Conservation (phyloP, 2,797 vertebrate genomes). For the Hirundo rustica region DNA sequence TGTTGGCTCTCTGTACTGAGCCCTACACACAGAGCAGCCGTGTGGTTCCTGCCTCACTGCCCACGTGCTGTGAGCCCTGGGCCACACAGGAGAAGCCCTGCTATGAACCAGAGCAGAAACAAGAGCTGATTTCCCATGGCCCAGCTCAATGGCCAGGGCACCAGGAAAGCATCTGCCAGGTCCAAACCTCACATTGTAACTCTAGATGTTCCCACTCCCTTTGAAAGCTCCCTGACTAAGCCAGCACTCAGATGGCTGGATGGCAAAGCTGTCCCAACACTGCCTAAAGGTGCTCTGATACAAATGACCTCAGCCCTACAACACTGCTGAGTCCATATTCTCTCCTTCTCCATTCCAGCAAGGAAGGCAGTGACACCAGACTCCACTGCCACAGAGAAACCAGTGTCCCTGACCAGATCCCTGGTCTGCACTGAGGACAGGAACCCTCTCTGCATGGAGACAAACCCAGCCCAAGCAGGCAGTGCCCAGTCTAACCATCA, state of each 20-base stretch:
- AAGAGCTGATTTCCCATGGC: neutral
- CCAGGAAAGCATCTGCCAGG: neutral
- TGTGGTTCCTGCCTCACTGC: neutral
- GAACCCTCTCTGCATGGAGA: neutral
- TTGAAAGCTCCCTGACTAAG: neutral
- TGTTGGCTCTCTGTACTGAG: neutral
- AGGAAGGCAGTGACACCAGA: neutral
- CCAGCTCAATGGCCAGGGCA: neutral
- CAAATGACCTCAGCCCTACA: neutral
- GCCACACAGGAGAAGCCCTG: neutral
- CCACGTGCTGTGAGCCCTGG: accelerated
- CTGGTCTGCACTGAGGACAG: neutral
- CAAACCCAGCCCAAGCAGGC: neutral
- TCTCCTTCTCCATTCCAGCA: neutral
- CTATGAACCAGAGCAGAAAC: neutral
- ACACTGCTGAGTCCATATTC: neutral
- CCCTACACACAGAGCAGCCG: neutral
- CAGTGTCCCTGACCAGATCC: neutral
- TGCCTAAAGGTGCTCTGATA: neutral
- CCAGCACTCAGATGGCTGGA: neutral
- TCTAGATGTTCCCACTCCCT: neutral
- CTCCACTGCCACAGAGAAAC: neutral
- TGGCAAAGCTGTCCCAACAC: neutral
- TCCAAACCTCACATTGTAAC: neutral
- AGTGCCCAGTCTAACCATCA: neutral